These are phyloP conservation scores for Thalassarche chlororhynchos DNA, from an alignment of 2,113 vertebrate genomes.

Conservation along the genomic window DNA sequence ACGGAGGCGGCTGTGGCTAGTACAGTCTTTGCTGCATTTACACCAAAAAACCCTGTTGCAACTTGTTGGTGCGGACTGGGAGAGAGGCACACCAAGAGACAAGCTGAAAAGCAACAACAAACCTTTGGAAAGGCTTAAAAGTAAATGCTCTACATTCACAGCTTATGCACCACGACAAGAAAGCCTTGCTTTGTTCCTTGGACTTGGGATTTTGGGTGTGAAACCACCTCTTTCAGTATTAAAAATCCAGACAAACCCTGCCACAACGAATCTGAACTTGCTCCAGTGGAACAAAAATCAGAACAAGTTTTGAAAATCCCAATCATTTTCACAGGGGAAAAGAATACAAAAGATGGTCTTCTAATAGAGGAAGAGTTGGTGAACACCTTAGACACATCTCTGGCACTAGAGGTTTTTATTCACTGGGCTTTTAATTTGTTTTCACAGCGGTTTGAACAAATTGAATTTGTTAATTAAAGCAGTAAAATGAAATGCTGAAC, in stretches of 20 bases:
- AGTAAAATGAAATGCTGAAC: constrained; percentile 99
- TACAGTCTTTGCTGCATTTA: not conserved
- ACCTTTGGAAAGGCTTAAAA: not conserved
- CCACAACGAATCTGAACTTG: not conserved
- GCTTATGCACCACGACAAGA: not conserved
- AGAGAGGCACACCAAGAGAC: not conserved
- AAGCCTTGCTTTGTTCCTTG: not conserved
- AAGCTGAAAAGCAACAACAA: not conserved
- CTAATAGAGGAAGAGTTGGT: constrained; percentile 78
- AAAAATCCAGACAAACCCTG: not conserved
- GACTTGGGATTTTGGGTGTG: not conserved
- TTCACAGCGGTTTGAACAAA: constrained; percentile 98
- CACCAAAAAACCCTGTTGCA: not conserved
- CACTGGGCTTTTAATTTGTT: constrained; percentile 99
- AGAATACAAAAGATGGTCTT: constrained; percentile 29
- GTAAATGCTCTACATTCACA: not conserved
- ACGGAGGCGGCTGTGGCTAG: not conserved
- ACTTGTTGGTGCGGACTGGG: not conserved
- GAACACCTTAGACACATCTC: constrained; percentile 89
- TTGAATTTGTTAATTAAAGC: constrained; percentile 99
- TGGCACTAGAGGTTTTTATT: constrained; percentile 87
- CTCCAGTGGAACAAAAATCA: not conserved
- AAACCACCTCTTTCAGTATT: not conserved
- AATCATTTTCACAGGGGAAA: not conserved
- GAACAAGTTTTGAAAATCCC: not conserved